Conservation (phyloP, 2,888 invertebrate species). For the Gasteruption jaculator region DNA sequence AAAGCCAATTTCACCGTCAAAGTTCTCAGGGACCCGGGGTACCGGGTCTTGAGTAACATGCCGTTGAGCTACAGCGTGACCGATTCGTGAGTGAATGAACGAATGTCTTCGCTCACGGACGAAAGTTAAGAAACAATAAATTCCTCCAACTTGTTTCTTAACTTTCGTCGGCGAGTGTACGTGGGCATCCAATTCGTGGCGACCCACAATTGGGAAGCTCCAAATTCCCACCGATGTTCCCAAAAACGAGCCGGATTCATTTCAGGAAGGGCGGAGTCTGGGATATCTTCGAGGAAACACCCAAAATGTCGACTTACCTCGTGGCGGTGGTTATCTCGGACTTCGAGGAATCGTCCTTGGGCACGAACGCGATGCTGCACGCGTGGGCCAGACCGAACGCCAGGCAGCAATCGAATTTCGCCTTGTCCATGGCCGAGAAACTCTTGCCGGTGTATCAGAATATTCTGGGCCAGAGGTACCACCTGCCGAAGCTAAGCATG, state of each 20-base stretch:
- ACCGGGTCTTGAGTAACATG: constrained; percentile 36
- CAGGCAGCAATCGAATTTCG: constrained; percentile 64
- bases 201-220: no score
- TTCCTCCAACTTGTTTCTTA: no score
- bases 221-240: no score
- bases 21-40: constrained; percentile 44
- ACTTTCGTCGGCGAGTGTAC: no score
- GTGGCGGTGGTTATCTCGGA: constrained; percentile 81
- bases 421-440: constrained; percentile 51
- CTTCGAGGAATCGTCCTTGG: constrained; percentile 49
- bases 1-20: constrained; percentile 63
- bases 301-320: constrained; percentile 77
- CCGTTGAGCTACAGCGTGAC: no score
- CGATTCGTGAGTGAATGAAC: no score
- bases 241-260: no score
- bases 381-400: constrained; percentile 69
- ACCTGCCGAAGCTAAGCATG: constrained; percentile 55
- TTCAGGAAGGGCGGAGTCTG: constrained; percentile 14
- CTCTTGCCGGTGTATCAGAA: constrained; percentile 51
- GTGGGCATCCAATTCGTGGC: no score
- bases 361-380: constrained; percentile 19
- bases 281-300: constrained; percentile 55
- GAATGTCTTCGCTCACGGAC: no score
- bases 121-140: no score
- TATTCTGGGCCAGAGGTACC: constrained; percentile 48